Evolutionary conservation across 2,113 vertebrate genomes (phyloP).

Genomic region (Apteryx mantelli): DNA sequence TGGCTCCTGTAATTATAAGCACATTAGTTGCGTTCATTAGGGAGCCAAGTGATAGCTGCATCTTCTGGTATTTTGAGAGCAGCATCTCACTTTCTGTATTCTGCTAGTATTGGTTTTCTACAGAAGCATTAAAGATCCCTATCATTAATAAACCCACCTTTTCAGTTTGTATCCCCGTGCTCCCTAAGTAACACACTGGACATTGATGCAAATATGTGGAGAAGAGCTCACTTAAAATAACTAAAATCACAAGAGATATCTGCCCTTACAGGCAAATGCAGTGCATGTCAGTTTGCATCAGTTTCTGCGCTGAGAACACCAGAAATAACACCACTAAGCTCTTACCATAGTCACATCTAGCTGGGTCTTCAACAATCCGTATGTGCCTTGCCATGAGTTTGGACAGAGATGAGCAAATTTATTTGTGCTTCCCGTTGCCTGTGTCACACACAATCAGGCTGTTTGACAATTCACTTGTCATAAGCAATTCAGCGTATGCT

Average conservation of each 20-base stretch:
- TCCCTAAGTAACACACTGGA: background rate
- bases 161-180: background rate
- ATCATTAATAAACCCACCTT: background rate
- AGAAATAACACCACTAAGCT: background rate
- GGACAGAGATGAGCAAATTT: background rate
- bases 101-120: background rate
- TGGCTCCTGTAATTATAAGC: background rate
- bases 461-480: background rate
- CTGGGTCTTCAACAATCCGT: background rate
- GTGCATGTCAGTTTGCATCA: conserved; percentile 36
- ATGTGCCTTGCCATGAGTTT: background rate
- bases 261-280: conserved; percentile 33
- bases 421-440: background rate
- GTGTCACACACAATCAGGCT: background rate
- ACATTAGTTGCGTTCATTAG: rapidly evolving
- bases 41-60: background rate
- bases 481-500: background rate
- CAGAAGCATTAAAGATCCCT: background rate
- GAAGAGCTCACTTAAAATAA: background rate
- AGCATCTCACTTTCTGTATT: background rate
- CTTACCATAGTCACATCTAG: background rate
- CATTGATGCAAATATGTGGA: background rate
- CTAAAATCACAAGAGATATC: conserved; percentile 7
- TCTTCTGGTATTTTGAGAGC: background rate
- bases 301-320: background rate